A percentile compares a stretch with the other conserved stretches of the same genome.
phyloP scores from a whole-genome alignment of 64 coral and sea anemone species.

The Cladopsammia gracilis region DNA sequence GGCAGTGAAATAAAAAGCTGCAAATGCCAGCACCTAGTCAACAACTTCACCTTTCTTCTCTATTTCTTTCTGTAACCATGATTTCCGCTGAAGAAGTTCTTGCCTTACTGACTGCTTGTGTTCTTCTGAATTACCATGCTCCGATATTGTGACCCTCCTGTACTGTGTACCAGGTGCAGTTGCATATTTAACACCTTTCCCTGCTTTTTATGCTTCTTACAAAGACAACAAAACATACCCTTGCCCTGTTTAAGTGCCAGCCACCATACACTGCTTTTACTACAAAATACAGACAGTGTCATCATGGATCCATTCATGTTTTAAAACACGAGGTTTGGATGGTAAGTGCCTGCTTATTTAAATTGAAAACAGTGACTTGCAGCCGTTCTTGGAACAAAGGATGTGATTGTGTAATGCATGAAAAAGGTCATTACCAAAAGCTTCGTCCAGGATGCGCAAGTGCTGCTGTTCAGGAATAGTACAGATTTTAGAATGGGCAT shows the following conservation, averaged over 20 bases:
- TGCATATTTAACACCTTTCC: conserved; percentile 10
- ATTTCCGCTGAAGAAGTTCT: background rate
- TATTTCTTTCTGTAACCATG: conserved; percentile 12
- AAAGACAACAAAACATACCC: conserved; percentile 37
- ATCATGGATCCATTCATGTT: conserved; percentile 28
- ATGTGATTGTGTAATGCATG: conserved; percentile 12
- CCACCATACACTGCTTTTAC: conserved; percentile 40
- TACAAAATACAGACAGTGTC: background rate
- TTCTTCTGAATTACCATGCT: conserved; percentile 18
- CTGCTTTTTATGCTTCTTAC: conserved; percentile 40
- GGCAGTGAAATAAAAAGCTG: conserved; percentile 28
- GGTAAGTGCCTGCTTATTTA: conserved; percentile 11
- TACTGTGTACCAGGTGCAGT: background rate
- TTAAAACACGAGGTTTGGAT: background rate
- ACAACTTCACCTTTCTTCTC: conserved; percentile 36
- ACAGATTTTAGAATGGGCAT: background rate
- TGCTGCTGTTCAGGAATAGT: conserved; percentile 4
- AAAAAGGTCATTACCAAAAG: background rate
- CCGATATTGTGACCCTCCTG: background rate
- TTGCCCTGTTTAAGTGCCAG: conserved; percentile 2
- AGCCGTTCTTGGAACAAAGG: background rate
- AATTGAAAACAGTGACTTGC: conserved; percentile 3
- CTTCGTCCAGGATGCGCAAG: background rate
- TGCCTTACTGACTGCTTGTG: conserved; percentile 8
- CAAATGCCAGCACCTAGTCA: conserved; percentile 25